A percentile compares a stretch with the other conserved stretches of the same genome.
phyloP scores from a whole-genome alignment of 2,797 vertebrate genomes.

The Pantherophis vulpinus region DNA sequence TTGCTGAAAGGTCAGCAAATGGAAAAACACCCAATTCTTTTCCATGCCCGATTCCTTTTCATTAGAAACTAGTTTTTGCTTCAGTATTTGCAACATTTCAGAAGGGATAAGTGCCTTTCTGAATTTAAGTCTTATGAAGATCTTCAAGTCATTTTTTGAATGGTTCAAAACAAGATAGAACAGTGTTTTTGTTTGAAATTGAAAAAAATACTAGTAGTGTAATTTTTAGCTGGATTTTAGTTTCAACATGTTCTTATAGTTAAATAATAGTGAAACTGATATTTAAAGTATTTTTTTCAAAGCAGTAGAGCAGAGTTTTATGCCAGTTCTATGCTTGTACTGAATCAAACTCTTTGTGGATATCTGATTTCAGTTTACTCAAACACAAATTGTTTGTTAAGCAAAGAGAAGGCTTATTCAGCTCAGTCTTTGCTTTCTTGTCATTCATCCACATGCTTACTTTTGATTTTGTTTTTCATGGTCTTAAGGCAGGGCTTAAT shows the following conservation, averaged over 20 bases:
- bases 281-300: not conserved
- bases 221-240: not conserved
- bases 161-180: not conserved
- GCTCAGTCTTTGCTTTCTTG: conserved; percentile 1
- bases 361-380: conserved; percentile 14
- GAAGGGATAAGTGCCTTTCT: not conserved
- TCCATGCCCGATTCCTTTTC: not conserved
- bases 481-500: not conserved
- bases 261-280: not conserved
- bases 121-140: not conserved
- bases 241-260: not conserved
- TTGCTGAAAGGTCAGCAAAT: not conserved
- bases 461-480: not conserved
- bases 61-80: not conserved
- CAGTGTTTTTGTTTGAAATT: not conserved
- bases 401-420: not conserved
- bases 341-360: not conserved
- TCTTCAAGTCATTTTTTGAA: not conserved
- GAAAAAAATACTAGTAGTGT: not conserved
- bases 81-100: not conserved
- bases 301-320: not conserved
- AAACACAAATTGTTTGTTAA: not conserved
- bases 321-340: not conserved
- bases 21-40: not conserved
- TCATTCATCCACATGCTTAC: not conserved